Base-by-base conservation (phyloP, 2,113 vertebrate genomes). In the Pithys albifrons region DNA sequence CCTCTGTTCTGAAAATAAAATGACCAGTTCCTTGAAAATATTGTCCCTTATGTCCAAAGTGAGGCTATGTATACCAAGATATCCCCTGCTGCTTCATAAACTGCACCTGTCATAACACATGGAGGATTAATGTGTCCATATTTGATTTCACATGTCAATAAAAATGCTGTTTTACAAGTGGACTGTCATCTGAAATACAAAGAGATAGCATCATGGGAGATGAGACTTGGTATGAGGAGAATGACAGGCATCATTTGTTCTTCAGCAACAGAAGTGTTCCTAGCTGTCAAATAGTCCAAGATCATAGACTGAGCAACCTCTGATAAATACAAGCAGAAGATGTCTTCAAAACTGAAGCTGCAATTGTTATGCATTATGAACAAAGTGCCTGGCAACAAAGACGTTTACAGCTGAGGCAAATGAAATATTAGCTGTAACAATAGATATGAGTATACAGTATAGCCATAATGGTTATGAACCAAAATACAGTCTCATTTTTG, bases 121-220 rank as follows among this genome's bases (percentile, higher is more conserved):
- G 1, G 33, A 83, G 57, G 28, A 91, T 57, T 85, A 54, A 79
- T 23, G 16, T 79, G 62, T 54, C 62, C 20, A 10, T 51, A 89
- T 76, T 79, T 83, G 54, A 95, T 69, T 85, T 19, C 4, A 2
- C 20, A 64, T 82, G 46, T 48, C 85, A 94, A 83, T 73, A 92
- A 91, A 94, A 89, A 88, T 31, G 24, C 14, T 78, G 39, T 3
- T 93, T 93, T 89, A 81, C 33, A 74, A 71, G 52, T 70, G 27
- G 37, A 83, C 85, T 94, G 88, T 90, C 43, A 80, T 62, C 67
- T 93, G 75, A 85, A 88, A 91, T 39, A 90, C n/a, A 76, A 78
- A 70, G 41, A 72, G 51, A 67, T 6, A 9, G 43, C n/a, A 75
- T 72, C 8, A 2, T 31, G 46, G 78, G 71, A 76, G 35, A 91